These are phyloP conservation scores for Ornithoptera alexandrae DNA, from an alignment of 2,888 invertebrate genomes.

Conservation along the genomic window DNA sequence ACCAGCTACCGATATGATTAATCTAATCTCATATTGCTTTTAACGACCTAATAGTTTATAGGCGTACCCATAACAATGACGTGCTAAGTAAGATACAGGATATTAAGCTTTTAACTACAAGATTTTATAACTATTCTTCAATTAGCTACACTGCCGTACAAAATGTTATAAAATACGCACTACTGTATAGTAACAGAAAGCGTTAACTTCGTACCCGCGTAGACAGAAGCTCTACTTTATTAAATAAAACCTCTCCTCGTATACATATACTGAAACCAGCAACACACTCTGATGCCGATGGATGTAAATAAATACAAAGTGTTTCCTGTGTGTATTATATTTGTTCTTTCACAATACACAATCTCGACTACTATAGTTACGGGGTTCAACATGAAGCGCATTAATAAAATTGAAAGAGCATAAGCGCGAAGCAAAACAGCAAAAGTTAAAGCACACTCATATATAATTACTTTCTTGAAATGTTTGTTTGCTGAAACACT, in stretches of 20 bases:
- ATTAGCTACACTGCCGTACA: no score
- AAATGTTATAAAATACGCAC: no score
- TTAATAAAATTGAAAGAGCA: constrained; percentile 27
- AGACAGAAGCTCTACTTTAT: no score
- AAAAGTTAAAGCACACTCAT: constrained; percentile 26
- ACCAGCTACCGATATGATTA: neutral
- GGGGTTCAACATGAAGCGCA: constrained; percentile 5
- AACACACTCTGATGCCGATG: no score
- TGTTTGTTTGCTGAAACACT: constrained; percentile 30
- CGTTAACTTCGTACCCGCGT: no score
- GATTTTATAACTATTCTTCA: no score
- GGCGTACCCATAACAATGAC: no score
- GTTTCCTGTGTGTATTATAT: neutral
- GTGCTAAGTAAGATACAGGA: no score
- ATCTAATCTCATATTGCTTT: neutral
- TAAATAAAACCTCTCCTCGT: no score
- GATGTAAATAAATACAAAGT: neutral
- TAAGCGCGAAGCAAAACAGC: constrained; percentile 17
- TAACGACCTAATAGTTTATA: neutral
- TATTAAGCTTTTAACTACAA: no score
- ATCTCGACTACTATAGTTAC: neutral
- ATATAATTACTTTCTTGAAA: constrained; percentile 29
- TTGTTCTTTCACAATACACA: neutral
- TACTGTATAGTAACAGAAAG: no score
- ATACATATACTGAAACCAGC: no score